phyloP scores from a whole-genome alignment of 2,797 vertebrate genomes.

The Momotus momota region DNA sequence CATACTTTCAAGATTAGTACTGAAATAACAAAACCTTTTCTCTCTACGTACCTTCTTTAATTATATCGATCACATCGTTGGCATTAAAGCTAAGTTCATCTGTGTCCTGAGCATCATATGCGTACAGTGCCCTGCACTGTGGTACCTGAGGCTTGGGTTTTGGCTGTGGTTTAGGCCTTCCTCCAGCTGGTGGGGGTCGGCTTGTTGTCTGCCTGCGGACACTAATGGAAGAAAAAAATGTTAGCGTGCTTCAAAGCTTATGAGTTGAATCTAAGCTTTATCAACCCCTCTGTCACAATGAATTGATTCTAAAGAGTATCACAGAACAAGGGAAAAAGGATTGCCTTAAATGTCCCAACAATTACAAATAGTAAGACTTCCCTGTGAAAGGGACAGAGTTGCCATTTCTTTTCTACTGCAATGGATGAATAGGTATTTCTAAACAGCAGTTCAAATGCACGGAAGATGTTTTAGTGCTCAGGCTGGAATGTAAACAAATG shows the following conservation, averaged over 20 bases:
- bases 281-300: not conserved
- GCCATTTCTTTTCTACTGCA: not conserved
- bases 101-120: constrained; percentile 97
- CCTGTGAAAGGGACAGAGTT: not conserved
- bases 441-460: not conserved
- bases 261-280: not conserved
- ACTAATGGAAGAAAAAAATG: constrained; percentile 46
- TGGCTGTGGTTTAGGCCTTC: constrained; percentile 94
- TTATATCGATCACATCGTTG: constrained; percentile 92
- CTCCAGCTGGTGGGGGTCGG: constrained; percentile 90
- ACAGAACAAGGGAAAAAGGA: not conserved
- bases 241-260: not conserved
- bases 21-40: not conserved
- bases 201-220: constrained; percentile 87
- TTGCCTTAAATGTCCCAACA: not conserved
- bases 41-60: constrained; percentile 89
- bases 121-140: constrained; percentile 95
- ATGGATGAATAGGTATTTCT: not conserved
- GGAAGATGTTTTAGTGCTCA: not conserved
- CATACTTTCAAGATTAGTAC: fast-evolving
- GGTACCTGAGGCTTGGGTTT: constrained; percentile 98
- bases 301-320: not conserved
- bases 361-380: not conserved
- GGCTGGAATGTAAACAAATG: not conserved
- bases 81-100: constrained; percentile 99